These are phyloP conservation scores for Pyxicephalus adspersus DNA, from an alignment of 2,113 vertebrate species.

Conservation along the genomic window DNA sequence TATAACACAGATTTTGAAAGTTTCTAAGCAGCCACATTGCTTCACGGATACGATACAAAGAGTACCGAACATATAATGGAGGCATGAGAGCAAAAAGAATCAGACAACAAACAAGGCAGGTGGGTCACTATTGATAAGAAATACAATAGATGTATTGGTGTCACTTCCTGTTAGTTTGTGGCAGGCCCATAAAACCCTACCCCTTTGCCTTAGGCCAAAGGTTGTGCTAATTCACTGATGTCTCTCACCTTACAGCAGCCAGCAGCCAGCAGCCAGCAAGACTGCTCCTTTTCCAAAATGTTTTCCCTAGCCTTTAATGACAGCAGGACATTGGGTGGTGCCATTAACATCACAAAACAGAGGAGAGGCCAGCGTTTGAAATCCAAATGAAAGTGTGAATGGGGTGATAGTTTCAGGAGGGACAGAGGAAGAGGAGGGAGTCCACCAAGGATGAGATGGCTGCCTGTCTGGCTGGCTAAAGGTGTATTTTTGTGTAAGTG, in stretches of 20 bases:
- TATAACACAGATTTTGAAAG: too few relatives aligned
- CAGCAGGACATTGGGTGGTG: constrained; percentile 48
- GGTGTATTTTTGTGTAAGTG: constrained; percentile 59
- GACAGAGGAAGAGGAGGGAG: constrained; percentile 57
- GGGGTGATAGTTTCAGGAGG: constrained; percentile 32
- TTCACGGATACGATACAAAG: neutral
- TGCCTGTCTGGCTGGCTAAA: constrained; percentile 63
- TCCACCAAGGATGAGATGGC: constrained; percentile 22
- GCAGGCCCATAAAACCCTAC: constrained; percentile 36
- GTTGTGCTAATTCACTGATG: constrained; percentile 37
- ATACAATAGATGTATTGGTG: constrained; percentile 42
- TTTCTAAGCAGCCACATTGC: neutral
- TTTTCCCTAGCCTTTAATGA: neutral
- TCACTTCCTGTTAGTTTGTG: constrained; percentile 53
- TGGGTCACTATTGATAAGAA: constrained; percentile 24
- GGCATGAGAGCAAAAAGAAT: neutral
- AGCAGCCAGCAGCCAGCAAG: constrained; percentile 17
- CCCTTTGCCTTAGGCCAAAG: constrained; percentile 41
- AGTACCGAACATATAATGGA: neutral
- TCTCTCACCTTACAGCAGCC: constrained; percentile 34
- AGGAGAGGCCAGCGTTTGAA: constrained; percentile 55
- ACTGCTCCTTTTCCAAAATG: constrained; percentile 10
- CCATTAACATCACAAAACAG: constrained; percentile 36
- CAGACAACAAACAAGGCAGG: constrained; percentile 3
- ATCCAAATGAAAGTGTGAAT: constrained; percentile 55